phyloP scores from a whole-genome alignment of 2,888 invertebrate genomes.

The Leptura quadrifasciata region DNA sequence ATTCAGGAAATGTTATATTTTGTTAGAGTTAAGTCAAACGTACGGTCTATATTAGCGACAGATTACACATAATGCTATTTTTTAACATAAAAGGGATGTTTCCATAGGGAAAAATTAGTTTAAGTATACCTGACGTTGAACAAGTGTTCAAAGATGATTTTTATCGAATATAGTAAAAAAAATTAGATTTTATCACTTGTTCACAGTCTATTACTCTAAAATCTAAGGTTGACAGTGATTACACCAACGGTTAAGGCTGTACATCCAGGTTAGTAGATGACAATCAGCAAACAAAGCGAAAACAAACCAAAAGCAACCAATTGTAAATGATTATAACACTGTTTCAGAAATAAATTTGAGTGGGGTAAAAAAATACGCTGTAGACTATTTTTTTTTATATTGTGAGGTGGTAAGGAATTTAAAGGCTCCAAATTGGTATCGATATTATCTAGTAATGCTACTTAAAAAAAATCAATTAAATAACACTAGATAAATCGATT shows the following conservation, averaged over 20 bases:
- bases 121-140: neutral
- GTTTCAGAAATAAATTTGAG: neutral
- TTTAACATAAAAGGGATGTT: neutral
- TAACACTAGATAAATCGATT: no score
- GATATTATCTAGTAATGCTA: neutral
- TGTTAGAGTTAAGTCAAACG: neutral
- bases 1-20: neutral
- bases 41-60: neutral
- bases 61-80: neutral
- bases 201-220: neutral
- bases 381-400: conserved; percentile 4
- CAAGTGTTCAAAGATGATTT: neutral
- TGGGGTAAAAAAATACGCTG: conserved; percentile 5
- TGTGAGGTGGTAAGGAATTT: neutral
- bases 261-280: neutral
- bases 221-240: neutral
- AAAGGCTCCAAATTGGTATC: neutral
- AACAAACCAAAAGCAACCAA: conserved; percentile 20
- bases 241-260: neutral
- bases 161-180: no score
- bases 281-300: conserved; percentile 15
- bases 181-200: neutral
- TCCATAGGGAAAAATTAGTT: neutral
- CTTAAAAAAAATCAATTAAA: no score
- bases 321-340: conserved; percentile 10